Evolutionary conservation across 30 jellyfish, hydroid and myxozoan genomes (phyloP).

Genomic region (Nemopilema nomurai): DNA sequence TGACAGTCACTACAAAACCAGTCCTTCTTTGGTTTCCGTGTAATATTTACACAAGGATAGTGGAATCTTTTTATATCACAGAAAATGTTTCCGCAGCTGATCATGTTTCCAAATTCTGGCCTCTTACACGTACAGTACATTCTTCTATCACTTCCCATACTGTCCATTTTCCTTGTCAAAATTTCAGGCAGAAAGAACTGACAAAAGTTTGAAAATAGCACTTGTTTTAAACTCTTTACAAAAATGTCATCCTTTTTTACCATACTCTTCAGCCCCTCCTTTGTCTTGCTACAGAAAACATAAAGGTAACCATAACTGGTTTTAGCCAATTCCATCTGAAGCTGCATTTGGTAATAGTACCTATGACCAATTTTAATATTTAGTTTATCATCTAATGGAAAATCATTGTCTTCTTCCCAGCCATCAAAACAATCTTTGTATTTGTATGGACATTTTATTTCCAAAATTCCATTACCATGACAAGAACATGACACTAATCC

Average conservation of each 20-base stretch:
- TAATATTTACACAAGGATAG: constrained; percentile 37
- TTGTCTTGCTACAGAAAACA: constrained; percentile 1
- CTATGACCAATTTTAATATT: constrained; percentile 2
- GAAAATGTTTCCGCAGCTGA: constrained; percentile 18
- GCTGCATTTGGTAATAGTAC: constrained; percentile 34
- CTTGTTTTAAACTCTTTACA: not conserved
- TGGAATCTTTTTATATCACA: constrained; percentile 32
- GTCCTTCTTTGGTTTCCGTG: constrained; percentile 22
- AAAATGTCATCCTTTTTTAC: not conserved
- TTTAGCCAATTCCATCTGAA: constrained; percentile 15
- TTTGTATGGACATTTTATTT: constrained; percentile 35
- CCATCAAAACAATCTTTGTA: constrained; percentile 33
- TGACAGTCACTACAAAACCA: constrained; percentile 15
- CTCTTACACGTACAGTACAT: constrained; percentile 17
- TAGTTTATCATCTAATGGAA: constrained; percentile 2
- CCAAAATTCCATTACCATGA: constrained; percentile 25
- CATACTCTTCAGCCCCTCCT: not conserved
- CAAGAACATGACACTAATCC: constrained; percentile 16
- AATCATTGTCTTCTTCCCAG: constrained; percentile 15
- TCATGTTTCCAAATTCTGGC: constrained; percentile 49
- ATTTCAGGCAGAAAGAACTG: constrained; percentile 44
- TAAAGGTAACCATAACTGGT: constrained; percentile 12
- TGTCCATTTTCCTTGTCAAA: constrained; percentile 8
- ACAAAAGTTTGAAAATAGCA: constrained; percentile 1
- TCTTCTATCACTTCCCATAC: constrained; percentile 1